Conservation (phyloP, 2,797 vertebrate species). For the Microhierax caerulescens region DNA sequence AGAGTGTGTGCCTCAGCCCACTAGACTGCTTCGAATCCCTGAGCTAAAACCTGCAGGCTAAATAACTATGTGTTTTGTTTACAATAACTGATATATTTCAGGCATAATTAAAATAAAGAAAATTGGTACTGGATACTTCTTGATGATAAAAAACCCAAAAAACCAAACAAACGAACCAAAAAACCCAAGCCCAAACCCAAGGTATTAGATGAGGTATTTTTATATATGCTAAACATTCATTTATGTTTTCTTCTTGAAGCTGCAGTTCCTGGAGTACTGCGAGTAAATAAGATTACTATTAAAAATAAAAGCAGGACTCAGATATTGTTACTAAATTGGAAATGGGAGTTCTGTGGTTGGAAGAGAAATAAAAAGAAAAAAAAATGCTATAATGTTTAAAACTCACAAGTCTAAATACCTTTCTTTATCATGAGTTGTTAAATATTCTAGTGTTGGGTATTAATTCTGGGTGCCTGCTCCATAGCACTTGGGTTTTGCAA, state of each 20-base stretch:
- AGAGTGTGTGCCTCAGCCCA: not conserved
- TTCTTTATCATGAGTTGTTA: not conserved
- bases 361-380: not conserved
- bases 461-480: not conserved
- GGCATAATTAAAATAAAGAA: not conserved
- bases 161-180: no score
- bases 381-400: not conserved
- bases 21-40: not conserved
- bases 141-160: not conserved
- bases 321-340: not conserved
- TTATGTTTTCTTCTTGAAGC: not conserved
- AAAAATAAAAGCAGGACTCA: not conserved
- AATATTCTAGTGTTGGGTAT: not conserved
- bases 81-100: not conserved
- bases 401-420: not conserved
- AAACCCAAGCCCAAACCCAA: not conserved
- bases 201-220: not conserved
- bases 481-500: not conserved
- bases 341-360: not conserved
- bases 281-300: not conserved
- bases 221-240: not conserved
- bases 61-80: not conserved
- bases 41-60: not conserved
- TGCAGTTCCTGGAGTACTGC: not conserved
- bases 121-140: not conserved